phyloP scores from a whole-genome alignment of 2,797 vertebrate genomes.

The Anguilla marmorata region DNA sequence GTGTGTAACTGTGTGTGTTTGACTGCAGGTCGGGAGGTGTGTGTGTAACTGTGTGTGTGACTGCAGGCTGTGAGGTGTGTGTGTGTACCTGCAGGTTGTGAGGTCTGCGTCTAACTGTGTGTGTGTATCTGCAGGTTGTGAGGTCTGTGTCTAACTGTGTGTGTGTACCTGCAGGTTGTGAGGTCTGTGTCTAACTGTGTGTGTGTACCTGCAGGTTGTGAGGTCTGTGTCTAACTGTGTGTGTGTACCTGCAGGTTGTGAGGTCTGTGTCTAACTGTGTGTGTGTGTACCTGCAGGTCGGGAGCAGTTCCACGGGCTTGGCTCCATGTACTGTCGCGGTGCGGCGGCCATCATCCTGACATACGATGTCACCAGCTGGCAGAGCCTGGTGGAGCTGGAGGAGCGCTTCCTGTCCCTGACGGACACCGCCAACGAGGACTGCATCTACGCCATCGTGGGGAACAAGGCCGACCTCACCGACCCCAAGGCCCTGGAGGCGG shows the following conservation, averaged over 20 bases:
- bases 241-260: not conserved
- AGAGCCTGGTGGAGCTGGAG: slow-evolving; percentile 90
- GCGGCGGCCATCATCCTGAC: slow-evolving; percentile 90
- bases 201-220: not conserved
- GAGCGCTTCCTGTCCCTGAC: slow-evolving; percentile 93
- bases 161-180: not conserved
- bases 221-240: not conserved
- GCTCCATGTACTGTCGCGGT: slow-evolving; percentile 96
- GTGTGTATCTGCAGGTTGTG: not conserved
- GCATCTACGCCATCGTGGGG: slow-evolving; percentile 91
- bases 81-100: not conserved
- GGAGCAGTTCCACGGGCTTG: slow-evolving; percentile 95
- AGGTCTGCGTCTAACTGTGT: not conserved
- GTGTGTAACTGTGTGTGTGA: not conserved
- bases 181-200: not conserved
- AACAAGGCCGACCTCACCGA: slow-evolving; percentile 92
- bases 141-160: not conserved
- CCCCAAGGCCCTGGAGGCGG: slow-evolving; percentile 47
- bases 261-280: not conserved
- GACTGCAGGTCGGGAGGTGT: too few species aligned
- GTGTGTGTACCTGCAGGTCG: slow-evolving; percentile 73
- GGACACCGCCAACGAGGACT: slow-evolving; percentile 87
- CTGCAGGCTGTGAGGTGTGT: not conserved
- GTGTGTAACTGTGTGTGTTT: not conserved
- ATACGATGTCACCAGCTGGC: slow-evolving; percentile 88